A percentile compares a stretch with the other conserved stretches of the same genome.
These are phyloP conservation scores for Pseudochromis fuscus DNA, from an alignment of 2,797 vertebrate species.

Conservation along the genomic window DNA sequence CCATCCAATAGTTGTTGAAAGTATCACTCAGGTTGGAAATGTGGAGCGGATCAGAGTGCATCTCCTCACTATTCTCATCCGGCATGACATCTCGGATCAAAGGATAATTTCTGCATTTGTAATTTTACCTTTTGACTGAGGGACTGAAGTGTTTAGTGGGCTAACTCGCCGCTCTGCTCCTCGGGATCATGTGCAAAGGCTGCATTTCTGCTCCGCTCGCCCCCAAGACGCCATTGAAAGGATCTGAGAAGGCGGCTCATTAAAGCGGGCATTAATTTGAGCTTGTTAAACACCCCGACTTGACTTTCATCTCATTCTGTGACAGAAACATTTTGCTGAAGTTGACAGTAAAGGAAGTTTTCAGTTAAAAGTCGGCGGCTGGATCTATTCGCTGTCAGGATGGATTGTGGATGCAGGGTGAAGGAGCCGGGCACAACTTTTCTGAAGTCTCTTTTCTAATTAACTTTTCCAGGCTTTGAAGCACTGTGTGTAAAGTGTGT, in stretches of 20 bases:
- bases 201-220: slow-evolving; percentile 36
- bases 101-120: slow-evolving; percentile 1
- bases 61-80: slow-evolving; percentile 11
- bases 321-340: slow-evolving; percentile 55
- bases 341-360: slow-evolving; percentile 58
- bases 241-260: slow-evolving; percentile 56
- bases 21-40: background rate
- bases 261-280: slow-evolving; percentile 59
- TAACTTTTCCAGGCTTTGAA: slow-evolving; percentile 62
- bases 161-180: slow-evolving; percentile 9
- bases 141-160: slow-evolving; percentile 1
- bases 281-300: slow-evolving; percentile 52
- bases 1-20: background rate
- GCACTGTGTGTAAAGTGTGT: slow-evolving; percentile 17
- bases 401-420: slow-evolving; percentile 34
- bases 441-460: slow-evolving; percentile 55
- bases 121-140: slow-evolving; percentile 18
- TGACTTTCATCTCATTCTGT: slow-evolving; percentile 63
- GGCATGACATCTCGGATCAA: slow-evolving; percentile 4
- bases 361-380: slow-evolving; percentile 46
- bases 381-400: slow-evolving; percentile 36
- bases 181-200: slow-evolving; percentile 38
- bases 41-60: background rate
- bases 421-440: slow-evolving; percentile 38
- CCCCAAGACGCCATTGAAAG: slow-evolving; percentile 41